A percentile compares a stretch with the other conserved stretches of the same genome.
Conservation (phyloP, 2,113 vertebrate genomes). For the Corynorhinus townsendii region DNA sequence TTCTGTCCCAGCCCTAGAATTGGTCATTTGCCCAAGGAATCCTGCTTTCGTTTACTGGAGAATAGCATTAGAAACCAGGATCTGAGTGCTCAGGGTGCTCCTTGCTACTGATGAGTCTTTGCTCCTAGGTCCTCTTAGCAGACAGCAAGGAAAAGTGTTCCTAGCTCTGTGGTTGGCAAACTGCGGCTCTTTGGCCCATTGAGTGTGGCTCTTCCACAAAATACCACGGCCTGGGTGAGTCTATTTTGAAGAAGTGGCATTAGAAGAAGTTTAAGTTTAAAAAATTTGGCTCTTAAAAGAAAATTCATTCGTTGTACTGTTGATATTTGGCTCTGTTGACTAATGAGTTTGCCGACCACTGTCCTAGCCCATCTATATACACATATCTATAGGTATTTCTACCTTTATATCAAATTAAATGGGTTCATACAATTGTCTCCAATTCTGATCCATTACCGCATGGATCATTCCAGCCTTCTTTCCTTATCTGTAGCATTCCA, state of each 20-base stretch:
- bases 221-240: no score
- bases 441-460: fast-evolving
- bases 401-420: fast-evolving
- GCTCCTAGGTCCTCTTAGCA: background rate
- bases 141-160: background rate
- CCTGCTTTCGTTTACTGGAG: background rate
- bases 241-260: no score
- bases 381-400: background rate
- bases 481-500: background rate
- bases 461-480: background rate
- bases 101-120: background rate
- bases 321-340: no score
- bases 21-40: background rate
- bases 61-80: background rate
- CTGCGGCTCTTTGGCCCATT: no score
- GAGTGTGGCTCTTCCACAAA: no score
- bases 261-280: no score
- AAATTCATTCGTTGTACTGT: no score
- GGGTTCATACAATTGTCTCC: background rate
- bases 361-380: no score
- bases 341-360: no score
- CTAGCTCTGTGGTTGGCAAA: no score
- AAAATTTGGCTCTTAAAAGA: no score
- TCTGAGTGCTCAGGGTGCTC: background rate
- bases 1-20: background rate